These are phyloP conservation scores for Apodemia mormo DNA, from an alignment of 2,888 invertebrate species.

Conservation along the genomic window DNA sequence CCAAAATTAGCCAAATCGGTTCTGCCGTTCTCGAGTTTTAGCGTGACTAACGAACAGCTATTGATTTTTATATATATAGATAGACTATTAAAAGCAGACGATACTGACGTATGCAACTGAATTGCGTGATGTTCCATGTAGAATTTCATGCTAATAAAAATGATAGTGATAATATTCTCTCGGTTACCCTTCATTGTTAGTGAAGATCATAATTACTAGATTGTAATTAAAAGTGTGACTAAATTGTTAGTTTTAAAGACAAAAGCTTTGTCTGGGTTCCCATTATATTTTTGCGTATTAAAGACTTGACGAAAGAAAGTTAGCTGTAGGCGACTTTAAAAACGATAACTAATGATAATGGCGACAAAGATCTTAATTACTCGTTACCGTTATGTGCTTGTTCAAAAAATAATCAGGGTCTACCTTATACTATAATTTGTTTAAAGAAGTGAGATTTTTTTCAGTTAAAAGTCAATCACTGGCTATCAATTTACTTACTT, in stretches of 20 bases:
- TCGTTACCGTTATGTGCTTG: not conserved
- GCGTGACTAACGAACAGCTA: too few species aligned
- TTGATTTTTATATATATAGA: too few species aligned
- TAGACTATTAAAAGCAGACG: too few species aligned
- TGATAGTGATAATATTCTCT: not conserved
- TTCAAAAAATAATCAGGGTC: too few species aligned
- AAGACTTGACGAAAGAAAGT: conserved; percentile 14
- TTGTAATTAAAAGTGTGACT: conserved; percentile 11
- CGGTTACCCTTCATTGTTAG: not conserved
- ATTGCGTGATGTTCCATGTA: too few species aligned
- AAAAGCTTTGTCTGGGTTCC: conserved; percentile 2
- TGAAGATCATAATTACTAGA: not conserved
- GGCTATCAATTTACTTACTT: too few species aligned
- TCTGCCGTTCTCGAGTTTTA: too few species aligned
- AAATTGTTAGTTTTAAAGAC: conserved; percentile 10
- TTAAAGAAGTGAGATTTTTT: too few species aligned
- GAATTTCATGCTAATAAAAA: not conserved
- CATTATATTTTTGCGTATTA: conserved; percentile 9
- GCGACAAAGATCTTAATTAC: conserved; percentile 6
- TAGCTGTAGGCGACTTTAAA: not conserved
- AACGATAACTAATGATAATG: conserved; percentile 12
- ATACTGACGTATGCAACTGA: too few species aligned
- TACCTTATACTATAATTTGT: too few species aligned
- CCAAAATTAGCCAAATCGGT: too few species aligned
- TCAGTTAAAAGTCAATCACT: too few species aligned